Evolutionary conservation across 2,888 invertebrate genomes (phyloP).

Genomic region (Imbricaverruca yamaguchii): DNA sequence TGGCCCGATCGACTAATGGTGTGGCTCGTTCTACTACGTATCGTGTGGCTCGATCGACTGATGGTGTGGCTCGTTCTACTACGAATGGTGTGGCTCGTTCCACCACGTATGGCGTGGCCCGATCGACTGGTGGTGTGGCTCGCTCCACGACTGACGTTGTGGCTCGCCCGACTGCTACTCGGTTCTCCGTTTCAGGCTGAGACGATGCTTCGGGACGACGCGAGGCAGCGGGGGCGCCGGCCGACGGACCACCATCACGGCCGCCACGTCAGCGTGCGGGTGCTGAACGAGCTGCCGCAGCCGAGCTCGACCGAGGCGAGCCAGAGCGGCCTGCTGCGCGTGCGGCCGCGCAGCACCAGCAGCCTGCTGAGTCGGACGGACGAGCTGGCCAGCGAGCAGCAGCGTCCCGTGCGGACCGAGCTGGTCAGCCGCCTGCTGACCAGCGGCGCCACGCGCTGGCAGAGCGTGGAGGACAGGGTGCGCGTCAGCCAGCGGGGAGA

Average conservation of each 20-base stretch:
- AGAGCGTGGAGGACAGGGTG: neutral
- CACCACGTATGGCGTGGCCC: too few relatives aligned
- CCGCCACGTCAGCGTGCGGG: neutral
- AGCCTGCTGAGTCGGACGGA: neutral
- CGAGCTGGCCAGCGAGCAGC: neutral
- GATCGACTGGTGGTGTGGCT: too few relatives aligned
- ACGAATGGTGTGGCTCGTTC: too few relatives aligned
- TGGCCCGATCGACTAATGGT: too few relatives aligned
- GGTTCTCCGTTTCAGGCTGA: neutral
- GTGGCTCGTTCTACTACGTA: too few relatives aligned
- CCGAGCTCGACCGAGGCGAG: neutral
- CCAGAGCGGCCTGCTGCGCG: neutral
- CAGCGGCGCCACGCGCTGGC: neutral
- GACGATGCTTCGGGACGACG: neutral
- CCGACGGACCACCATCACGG: neutral
- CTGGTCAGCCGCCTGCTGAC: conserved; percentile 15
- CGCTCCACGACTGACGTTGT: too few relatives aligned
- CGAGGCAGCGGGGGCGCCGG: neutral
- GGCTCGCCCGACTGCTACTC: too few relatives aligned
- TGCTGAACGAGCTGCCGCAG: neutral
- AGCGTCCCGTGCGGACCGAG: neutral
- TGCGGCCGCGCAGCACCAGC: conserved; percentile 18
- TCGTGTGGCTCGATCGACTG: too few relatives aligned
- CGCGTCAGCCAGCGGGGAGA: too few relatives aligned
- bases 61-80: too few relatives aligned